Evolutionary conservation across 64 coral and sea anemone genomes (phyloP), one percentile per base, ranked within the genome.

Genomic region (Catalaphyllia jardinei): DNA sequence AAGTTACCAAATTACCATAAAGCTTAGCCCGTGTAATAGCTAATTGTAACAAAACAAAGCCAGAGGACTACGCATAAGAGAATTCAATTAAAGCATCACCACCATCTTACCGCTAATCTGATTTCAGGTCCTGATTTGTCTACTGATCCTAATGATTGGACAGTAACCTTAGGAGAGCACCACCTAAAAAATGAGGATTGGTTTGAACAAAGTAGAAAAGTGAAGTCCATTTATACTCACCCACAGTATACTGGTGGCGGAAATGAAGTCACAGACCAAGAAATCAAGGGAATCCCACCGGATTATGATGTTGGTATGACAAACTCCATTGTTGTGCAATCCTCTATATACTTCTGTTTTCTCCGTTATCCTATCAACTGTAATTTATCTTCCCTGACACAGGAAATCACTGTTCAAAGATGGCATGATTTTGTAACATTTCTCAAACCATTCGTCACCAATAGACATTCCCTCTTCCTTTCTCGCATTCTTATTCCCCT

Each of bases 261-360:
- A 24, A 72, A 35, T 35, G 33, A 67, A 29, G 88, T 91, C 22
- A 77, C 79, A 16, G 79, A 85, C 24, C 25, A 84, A 50, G 62
- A 87, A 24, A 19, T 96, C 29, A 62, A 92, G 3, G 4, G 77
- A 19, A 72, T 57, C 69, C 91, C 95, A 72, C 95, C 95, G 16
- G 95, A 96, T 88, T 91, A 96, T 62, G 95, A 96, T 38, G 76
- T 96, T 51, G 94, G 94, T 96, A 73, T 17, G 86, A 82, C 51
- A 27, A 15, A 20, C 50, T 7, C 14, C 49, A 0, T 33, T 11
- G 15, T 25, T 20, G 0, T 18, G 8, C 7, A 2, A 25, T 67
- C 24, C 8, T 25, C 63, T 67, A 67, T 0, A 24, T 62, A 62
- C 10, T 15, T 62, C 60, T 22, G 60, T 19, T 13, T 16, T 13